Evolutionary conservation across 2,113 vertebrate genomes (phyloP).

Genomic region (Apistogramma diplotaenia): DNA sequence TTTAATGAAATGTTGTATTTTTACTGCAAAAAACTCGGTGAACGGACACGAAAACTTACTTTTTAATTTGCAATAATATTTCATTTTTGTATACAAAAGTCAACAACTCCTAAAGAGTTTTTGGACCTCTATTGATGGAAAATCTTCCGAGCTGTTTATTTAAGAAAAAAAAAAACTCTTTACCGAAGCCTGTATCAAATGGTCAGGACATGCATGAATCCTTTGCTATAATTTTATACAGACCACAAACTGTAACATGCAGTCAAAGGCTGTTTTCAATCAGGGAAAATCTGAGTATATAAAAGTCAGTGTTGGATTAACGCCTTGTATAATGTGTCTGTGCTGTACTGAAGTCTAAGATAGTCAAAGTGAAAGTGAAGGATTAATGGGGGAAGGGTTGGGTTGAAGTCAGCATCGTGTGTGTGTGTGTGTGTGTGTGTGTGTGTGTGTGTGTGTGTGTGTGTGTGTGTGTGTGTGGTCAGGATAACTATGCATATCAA

Average conservation of each 20-base stretch:
- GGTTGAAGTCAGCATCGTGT: not conserved
- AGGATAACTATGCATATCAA: not conserved
- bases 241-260: not conserved
- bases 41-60: not conserved
- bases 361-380: not conserved
- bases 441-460: no score
- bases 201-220: no score
- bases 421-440: no score
- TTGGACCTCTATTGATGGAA: no score
- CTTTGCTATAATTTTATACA: no score
- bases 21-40: not conserved
- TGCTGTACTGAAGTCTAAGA: rapidly evolving
- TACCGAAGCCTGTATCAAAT: no score
- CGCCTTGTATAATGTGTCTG: not conserved
- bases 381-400: not conserved
- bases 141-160: no score
- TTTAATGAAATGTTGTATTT: not conserved
- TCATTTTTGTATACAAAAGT: no score
- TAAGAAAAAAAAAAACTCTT: no score
- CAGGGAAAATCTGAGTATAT: not conserved
- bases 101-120: no score
- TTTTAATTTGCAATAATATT: no score
- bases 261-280: not conserved
- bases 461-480: no score
- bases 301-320: not conserved